Evolutionary conservation across 2,888 invertebrate genomes (phyloP).

Genomic region (Teleiodes luculella): DNA sequence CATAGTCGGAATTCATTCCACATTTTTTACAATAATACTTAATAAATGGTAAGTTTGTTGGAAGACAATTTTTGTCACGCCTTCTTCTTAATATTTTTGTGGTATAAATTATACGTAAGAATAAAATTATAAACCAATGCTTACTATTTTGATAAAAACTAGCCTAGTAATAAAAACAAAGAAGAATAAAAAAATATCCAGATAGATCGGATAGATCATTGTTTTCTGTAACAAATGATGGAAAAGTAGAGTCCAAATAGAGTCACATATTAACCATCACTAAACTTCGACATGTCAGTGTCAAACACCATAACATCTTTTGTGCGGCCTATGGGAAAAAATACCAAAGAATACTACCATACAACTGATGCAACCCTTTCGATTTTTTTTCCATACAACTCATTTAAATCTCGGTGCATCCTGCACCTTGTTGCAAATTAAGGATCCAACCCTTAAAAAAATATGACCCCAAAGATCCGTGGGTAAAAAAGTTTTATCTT

Average conservation of each 20-base stretch:
- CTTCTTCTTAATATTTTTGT: too few relatives aligned
- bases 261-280: constrained; percentile 41
- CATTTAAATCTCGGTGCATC: constrained; percentile 67
- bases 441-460: constrained; percentile 70
- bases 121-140: too few relatives aligned
- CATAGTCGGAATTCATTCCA: too few relatives aligned
- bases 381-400: constrained; percentile 65
- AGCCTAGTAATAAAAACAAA: too few relatives aligned
- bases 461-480: constrained; percentile 73
- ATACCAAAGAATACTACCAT: constrained; percentile 34
- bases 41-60: too few relatives aligned
- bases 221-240: constrained; percentile 12
- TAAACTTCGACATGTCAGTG: constrained; percentile 57
- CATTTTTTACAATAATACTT: too few relatives aligned
- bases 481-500: constrained; percentile 74
- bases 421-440: constrained; percentile 80
- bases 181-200: too few relatives aligned
- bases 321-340: constrained; percentile 62
- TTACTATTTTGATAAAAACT: too few relatives aligned
- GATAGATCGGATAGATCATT: too few relatives aligned
- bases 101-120: too few relatives aligned
- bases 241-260: constrained; percentile 33
- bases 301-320: constrained; percentile 62
- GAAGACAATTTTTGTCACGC: too few relatives aligned
- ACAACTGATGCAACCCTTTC: constrained; percentile 43